phyloP scores from a whole-genome alignment of 2,888 invertebrate genomes.

The Sialis fuliginosa region DNA sequence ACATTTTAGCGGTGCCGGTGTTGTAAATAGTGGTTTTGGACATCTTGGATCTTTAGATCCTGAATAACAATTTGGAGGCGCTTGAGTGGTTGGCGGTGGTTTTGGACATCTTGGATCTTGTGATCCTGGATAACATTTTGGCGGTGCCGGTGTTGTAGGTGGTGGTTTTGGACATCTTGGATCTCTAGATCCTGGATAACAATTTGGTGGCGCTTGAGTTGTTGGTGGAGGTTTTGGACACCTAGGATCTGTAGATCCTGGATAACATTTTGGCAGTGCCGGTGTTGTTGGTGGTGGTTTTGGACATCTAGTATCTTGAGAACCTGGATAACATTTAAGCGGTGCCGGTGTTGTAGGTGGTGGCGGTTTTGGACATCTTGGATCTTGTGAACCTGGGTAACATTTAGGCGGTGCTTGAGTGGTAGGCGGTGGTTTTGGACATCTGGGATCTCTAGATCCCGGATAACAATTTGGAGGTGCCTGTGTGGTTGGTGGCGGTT shows the following conservation, averaged over 20 bases:
- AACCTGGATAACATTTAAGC: constrained; percentile 17
- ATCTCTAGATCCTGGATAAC: constrained; percentile 17
- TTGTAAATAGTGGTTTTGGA: constrained; percentile 10
- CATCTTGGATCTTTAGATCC: constrained; percentile 18
- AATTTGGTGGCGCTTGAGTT: constrained; percentile 13
- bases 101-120: constrained; percentile 18
- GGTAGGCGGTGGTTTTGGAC: constrained; percentile 13
- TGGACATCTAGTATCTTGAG: constrained; percentile 16
- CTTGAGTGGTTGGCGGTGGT: constrained; percentile 23
- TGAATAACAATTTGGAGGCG: constrained; percentile 15
- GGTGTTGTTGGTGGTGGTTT: constrained; percentile 10
- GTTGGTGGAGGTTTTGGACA: constrained; percentile 15
- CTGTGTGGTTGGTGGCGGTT: constrained; percentile 10
- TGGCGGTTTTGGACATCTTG: constrained; percentile 12
- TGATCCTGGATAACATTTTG: constrained; percentile 15
- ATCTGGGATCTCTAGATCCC: constrained; percentile 16
- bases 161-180: constrained; percentile 14
- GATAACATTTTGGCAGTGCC: constrained; percentile 18
- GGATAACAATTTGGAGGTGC: constrained; percentile 17
- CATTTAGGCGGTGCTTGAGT: constrained; percentile 13
- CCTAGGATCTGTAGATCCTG: constrained; percentile 23
- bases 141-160: constrained; percentile 8
- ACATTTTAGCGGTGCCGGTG: constrained; percentile 15
- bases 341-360: constrained; percentile 10
- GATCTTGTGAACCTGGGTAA: constrained; percentile 11